phyloP scores from a whole-genome alignment of 2,797 vertebrate species.

The Falco cherrug region DNA sequence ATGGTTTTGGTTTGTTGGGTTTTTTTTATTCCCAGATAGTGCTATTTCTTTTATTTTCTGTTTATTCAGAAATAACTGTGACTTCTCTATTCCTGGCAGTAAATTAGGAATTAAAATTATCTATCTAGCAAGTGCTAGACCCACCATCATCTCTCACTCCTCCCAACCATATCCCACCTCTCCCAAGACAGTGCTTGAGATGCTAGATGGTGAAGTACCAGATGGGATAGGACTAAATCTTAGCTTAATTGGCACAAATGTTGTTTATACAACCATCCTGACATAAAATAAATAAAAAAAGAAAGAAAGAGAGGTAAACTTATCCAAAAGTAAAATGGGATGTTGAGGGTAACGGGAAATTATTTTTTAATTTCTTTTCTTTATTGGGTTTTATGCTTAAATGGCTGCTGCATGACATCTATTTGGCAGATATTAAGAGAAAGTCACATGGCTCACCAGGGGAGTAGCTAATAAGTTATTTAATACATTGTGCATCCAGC shows the following conservation, averaged over 20 bases:
- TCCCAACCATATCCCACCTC: background rate
- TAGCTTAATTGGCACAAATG: background rate
- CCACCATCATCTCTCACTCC: background rate
- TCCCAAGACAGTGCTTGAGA: background rate
- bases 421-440: background rate
- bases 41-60: background rate
- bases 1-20: background rate
- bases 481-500: background rate
- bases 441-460: background rate
- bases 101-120: background rate
- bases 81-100: background rate
- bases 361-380: background rate
- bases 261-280: background rate
- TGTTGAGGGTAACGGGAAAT: rapidly evolving
- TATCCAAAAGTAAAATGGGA: background rate
- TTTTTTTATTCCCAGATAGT: rapidly evolving
- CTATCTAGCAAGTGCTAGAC: background rate
- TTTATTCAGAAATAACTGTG: background rate
- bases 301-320: background rate
- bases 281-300: background rate
- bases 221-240: background rate
- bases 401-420: background rate
- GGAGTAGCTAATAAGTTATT: background rate
- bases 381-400: background rate
- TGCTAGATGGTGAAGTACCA: background rate